These are phyloP conservation scores for Oryzias dopingdopingensis DNA, from an alignment of 2,797 vertebrate species.

Conservation along the genomic window DNA sequence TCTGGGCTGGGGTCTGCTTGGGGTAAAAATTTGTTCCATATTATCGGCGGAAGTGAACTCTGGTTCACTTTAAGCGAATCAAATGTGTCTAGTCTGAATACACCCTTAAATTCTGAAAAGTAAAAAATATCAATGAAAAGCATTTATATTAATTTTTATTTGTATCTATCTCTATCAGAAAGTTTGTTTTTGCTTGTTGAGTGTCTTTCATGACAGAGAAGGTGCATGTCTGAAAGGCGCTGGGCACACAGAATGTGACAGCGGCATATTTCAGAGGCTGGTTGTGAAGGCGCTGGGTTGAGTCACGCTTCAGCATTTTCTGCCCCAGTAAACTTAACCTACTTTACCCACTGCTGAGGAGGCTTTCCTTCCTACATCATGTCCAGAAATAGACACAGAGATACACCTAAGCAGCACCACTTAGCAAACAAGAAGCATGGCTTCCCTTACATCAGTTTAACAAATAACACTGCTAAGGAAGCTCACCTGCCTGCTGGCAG, in stretches of 20 bases:
- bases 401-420: slow-evolving; percentile 16
- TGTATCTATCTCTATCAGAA: slow-evolving; percentile 9
- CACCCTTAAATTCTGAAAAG: no score
- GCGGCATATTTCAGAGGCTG: slow-evolving; percentile 69
- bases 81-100: no score
- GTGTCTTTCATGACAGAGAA: slow-evolving; percentile 40
- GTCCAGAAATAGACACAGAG: slow-evolving; percentile 49
- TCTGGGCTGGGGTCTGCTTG: no score
- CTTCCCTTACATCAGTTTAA: slow-evolving; percentile 42
- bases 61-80: no score
- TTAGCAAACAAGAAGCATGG: slow-evolving; percentile 27
- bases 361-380: slow-evolving; percentile 34
- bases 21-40: no score
- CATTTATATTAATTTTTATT: no score
- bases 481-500: slow-evolving; percentile 11
- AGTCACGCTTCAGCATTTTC: slow-evolving; percentile 76
- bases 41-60: no score
- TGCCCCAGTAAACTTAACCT: slow-evolving; percentile 78
- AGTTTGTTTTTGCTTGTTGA: slow-evolving; percentile 10
- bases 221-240: slow-evolving; percentile 38
- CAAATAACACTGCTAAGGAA: slow-evolving; percentile 49
- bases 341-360: slow-evolving; percentile 65
- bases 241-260: slow-evolving; percentile 60
- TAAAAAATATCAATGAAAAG: no score
- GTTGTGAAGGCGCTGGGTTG: slow-evolving; percentile 63